phyloP scores from a whole-genome alignment of 23 tunicate genomes.

The Clavelina lepadiformis region DNA sequence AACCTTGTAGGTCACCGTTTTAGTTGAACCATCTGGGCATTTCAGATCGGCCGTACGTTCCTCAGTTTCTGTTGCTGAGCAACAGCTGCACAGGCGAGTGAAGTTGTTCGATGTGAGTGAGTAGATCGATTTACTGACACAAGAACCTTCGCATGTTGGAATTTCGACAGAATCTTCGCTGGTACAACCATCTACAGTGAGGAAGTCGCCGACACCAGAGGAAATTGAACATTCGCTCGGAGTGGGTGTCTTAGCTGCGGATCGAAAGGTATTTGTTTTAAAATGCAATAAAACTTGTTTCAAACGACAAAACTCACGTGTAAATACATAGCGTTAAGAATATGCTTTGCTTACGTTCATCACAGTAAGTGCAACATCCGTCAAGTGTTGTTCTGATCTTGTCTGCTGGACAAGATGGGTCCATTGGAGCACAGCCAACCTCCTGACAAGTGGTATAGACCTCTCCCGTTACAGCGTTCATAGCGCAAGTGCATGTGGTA shows the following conservation, averaged over 20 bases:
- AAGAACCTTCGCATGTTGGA: conserved; percentile 76
- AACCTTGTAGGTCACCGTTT: conserved; percentile 50
- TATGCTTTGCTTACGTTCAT: conserved; percentile 50
- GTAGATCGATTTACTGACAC: conserved; percentile 76
- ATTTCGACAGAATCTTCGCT: conserved; percentile 51
- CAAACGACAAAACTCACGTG: neutral
- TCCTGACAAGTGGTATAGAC: conserved; percentile 80
- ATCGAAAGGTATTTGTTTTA: neutral
- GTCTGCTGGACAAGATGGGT: conserved; percentile 83
- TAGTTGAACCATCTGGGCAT: conserved; percentile 85
- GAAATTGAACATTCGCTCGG: conserved; percentile 36
- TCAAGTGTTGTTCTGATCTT: conserved; percentile 72
- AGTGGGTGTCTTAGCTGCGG: conserved; percentile 7
- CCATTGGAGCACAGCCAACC: conserved; percentile 77
- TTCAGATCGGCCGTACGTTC: conserved; percentile 33
- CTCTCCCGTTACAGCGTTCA: conserved; percentile 84
- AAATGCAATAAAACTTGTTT: neutral
- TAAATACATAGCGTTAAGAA: neutral
- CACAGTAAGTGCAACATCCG: conserved; percentile 95
- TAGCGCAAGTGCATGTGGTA: conserved; percentile 76
- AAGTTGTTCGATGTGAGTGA: conserved; percentile 83
- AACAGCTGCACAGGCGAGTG: conserved; percentile 82
- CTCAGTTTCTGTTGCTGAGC: conserved; percentile 69
- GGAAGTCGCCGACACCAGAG: conserved; percentile 8
- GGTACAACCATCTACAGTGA: conserved; percentile 83